Percentiles rank a stretch among this genome's conserved stretches.
phyloP scores from a whole-genome alignment of 1,140 invertebrate species.

The Tachypleus tridentatus region DNA sequence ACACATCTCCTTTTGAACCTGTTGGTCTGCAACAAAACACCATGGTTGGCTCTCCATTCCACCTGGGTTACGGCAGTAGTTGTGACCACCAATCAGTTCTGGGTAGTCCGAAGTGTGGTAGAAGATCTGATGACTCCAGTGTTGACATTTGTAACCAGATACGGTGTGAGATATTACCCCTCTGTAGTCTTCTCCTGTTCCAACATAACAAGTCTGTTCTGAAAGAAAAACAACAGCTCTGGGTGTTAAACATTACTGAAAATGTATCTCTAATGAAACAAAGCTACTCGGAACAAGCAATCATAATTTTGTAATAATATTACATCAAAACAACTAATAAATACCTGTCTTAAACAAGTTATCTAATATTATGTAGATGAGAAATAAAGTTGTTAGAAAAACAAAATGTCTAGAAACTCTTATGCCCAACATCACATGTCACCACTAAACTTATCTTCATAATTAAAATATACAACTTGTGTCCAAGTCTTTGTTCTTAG shows the following conservation, averaged over 20 bases:
- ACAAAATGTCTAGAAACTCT: no score
- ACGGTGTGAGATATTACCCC: conserved; percentile 55
- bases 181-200: conserved; percentile 63
- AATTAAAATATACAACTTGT: no score
- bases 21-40: conserved; percentile 54
- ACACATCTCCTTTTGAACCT: conserved; percentile 52
- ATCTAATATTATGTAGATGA: no score
- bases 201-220: conserved; percentile 67
- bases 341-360: no score
- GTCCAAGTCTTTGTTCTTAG: no score
- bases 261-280: not conserved
- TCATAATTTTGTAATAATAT: no score
- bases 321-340: no score
- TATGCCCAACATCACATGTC: no score
- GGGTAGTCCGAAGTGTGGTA: conserved; percentile 49
- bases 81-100: conserved; percentile 75
- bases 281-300: not conserved
- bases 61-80: conserved; percentile 85
- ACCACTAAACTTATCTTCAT: no score
- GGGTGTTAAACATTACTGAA: not conserved
- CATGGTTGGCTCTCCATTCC: conserved; percentile 64
- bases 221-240: conserved; percentile 19
- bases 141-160: conserved; percentile 59
- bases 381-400: no score
- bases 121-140: conserved; percentile 68